A percentile compares a stretch with the other conserved stretches of the same genome.
phyloP scores from a whole-genome alignment of 2,113 vertebrate species.

The Paramormyrops kingsleyae region DNA sequence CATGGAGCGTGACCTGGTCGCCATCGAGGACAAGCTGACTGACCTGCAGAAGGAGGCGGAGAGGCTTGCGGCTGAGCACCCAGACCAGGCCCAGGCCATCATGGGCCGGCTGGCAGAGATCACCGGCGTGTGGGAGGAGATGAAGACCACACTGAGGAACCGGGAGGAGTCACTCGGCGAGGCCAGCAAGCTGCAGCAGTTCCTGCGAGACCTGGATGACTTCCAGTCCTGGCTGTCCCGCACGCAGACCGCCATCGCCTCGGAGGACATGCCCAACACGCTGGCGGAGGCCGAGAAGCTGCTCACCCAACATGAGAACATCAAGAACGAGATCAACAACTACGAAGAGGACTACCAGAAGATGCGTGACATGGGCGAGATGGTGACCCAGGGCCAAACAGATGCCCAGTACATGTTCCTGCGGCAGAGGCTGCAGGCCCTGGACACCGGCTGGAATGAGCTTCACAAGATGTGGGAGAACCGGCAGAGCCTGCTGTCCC shows the following conservation, averaged over 20 bases:
- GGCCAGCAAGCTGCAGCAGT: constrained; percentile 97
- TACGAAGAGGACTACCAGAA: constrained; percentile 98
- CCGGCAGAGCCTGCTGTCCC: constrained; percentile 89
- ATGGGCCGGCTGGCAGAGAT: constrained; percentile 85
- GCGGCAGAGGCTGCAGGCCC: constrained; percentile 86
- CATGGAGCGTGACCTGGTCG: constrained; percentile 93
- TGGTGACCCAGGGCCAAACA: constrained; percentile 95
- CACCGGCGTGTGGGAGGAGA: constrained; percentile 86
- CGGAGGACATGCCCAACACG: constrained; percentile 96
- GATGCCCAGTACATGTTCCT: constrained; percentile 98
- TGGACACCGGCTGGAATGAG: constrained; percentile 97
- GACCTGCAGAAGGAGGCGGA: constrained; percentile 91
- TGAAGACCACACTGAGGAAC: constrained; percentile 91
- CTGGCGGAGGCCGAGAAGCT: constrained; percentile 92
- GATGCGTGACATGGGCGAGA: constrained; percentile 98
- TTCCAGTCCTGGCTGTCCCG: constrained; percentile 98
- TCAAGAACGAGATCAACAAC: constrained; percentile 95
- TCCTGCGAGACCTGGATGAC: constrained; percentile 92
- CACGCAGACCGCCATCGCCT: constrained; percentile 93
- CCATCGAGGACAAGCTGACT: constrained; percentile 88
- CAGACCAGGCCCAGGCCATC: constrained; percentile 90
- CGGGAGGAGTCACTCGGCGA: constrained; percentile 92
- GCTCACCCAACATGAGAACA: constrained; percentile 89
- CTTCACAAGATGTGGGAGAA: constrained; percentile 99
- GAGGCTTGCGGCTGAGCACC: constrained; percentile 79